Evolutionary conservation across 1,140 invertebrate genomes (phyloP).

Genomic region (Nixonia krombeini): DNA sequence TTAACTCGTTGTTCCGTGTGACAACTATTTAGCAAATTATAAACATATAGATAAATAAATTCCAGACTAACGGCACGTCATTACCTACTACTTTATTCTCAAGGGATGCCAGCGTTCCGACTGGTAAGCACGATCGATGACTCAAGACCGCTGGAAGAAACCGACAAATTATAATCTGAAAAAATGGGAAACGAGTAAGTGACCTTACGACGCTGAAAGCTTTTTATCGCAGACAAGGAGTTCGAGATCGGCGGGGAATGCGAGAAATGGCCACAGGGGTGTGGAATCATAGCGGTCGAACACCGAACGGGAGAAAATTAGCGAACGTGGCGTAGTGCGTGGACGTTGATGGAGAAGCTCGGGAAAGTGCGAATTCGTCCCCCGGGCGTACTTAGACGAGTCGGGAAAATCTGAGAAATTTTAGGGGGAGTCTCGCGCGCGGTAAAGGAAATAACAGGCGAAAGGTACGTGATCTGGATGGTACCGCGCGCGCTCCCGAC

Average conservation of each 20-base stretch:
- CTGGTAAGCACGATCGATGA: no score
- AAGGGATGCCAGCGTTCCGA: no score
- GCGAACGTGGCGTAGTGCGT: slow-evolving; percentile 40
- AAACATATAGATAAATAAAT: no score
- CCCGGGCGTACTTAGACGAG: slow-evolving; percentile 56
- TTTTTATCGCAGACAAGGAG: background rate
- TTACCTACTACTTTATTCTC: no score
- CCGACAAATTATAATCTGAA: no score
- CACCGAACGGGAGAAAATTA: slow-evolving; percentile 59
- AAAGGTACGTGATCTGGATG: slow-evolving; percentile 48
- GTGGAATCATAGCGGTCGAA: slow-evolving; percentile 45
- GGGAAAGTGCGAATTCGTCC: slow-evolving; percentile 62
- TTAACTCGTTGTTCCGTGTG: no score
- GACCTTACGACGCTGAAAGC: no score
- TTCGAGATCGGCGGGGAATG: slow-evolving; percentile 6
- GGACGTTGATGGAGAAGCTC: slow-evolving; percentile 37
- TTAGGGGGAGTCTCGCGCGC: slow-evolving; percentile 39
- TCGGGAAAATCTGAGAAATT: slow-evolving; percentile 54
- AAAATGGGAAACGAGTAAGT: no score
- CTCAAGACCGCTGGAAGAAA: no score
- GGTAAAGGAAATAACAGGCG: no score
- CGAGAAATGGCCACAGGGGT: slow-evolving; percentile 52
- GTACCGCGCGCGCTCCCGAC: slow-evolving; percentile 30
- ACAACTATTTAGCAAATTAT: no score
- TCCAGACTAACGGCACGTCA: no score